phyloP scores from a whole-genome alignment of 2,888 invertebrate genomes.

The Acleris literana region DNA sequence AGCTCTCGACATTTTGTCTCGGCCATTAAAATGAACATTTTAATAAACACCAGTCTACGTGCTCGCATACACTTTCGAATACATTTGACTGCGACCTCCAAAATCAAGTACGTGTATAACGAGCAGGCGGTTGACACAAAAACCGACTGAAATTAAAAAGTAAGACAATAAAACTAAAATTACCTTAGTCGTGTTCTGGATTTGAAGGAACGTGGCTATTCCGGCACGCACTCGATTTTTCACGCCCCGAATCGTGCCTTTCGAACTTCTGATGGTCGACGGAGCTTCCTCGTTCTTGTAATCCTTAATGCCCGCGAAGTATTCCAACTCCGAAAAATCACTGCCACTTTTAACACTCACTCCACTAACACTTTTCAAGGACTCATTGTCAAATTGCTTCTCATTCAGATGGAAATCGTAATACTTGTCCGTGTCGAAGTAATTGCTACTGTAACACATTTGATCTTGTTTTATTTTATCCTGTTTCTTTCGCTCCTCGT shows the following conservation, averaged over 20 bases:
- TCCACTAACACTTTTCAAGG: constrained; percentile 74
- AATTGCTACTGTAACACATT: constrained; percentile 78
- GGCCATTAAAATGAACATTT: constrained; percentile 53
- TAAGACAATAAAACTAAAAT: constrained; percentile 59
- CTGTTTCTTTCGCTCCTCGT: constrained; percentile 85
- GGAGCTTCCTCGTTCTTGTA: constrained; percentile 85
- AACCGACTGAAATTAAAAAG: constrained; percentile 55
- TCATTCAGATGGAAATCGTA: constrained; percentile 93
- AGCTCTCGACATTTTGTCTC: constrained; percentile 44
- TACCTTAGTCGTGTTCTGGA: constrained; percentile 92
- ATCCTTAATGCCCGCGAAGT: constrained; percentile 92
- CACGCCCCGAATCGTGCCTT: constrained; percentile 96
- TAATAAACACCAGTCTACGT: constrained; percentile 60
- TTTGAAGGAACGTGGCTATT: constrained; percentile 96
- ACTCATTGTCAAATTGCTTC: constrained; percentile 79
- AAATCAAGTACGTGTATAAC: constrained; percentile 71
- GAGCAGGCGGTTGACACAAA: constrained; percentile 51
- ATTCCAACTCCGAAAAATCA: constrained; percentile 84
- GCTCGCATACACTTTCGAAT: constrained; percentile 70
- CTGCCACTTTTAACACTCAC: constrained; percentile 69
- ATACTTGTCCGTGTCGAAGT: constrained; percentile 90
- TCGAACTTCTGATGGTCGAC: constrained; percentile 93
- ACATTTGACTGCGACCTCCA: constrained; percentile 68
- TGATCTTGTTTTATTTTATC: constrained; percentile 74
- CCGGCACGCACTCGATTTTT: constrained; percentile 97